These are phyloP conservation scores for Panthera uncia DNA, from an alignment of 2,113 vertebrate species.

Conservation along the genomic window DNA sequence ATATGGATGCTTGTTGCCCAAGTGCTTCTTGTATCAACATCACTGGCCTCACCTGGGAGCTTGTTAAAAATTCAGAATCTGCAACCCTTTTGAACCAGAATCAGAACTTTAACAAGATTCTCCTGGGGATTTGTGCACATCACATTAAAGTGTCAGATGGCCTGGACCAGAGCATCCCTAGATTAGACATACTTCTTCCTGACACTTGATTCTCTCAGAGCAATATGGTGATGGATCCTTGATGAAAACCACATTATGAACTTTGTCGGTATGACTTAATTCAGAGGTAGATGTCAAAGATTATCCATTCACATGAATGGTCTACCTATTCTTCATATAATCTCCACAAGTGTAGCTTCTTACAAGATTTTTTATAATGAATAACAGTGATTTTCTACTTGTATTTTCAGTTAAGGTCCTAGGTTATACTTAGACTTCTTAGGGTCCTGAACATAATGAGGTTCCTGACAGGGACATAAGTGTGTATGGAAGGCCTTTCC, in stretches of 20 bases:
- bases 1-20: background rate
- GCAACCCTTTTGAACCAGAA: background rate
- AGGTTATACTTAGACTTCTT: background rate
- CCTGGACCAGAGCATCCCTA: background rate
- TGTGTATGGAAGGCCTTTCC: background rate
- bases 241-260: background rate
- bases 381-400: background rate
- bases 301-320: background rate
- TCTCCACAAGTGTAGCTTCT: background rate
- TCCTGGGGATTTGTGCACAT: rapidly evolving
- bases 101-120: background rate
- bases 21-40: background rate
- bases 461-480: too few species aligned
- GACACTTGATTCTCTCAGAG: background rate
- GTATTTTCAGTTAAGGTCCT: background rate
- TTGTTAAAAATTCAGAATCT: background rate
- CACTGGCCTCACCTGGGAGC: background rate
- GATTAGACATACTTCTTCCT: background rate
- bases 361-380: background rate
- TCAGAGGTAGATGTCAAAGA: background rate
- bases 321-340: background rate
- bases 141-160: background rate
- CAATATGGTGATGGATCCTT: background rate
- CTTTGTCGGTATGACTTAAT: background rate
- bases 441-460: background rate